These are phyloP conservation scores for Bradypus variegatus DNA, from an alignment of 2,797 vertebrate species.

Conservation along the genomic window DNA sequence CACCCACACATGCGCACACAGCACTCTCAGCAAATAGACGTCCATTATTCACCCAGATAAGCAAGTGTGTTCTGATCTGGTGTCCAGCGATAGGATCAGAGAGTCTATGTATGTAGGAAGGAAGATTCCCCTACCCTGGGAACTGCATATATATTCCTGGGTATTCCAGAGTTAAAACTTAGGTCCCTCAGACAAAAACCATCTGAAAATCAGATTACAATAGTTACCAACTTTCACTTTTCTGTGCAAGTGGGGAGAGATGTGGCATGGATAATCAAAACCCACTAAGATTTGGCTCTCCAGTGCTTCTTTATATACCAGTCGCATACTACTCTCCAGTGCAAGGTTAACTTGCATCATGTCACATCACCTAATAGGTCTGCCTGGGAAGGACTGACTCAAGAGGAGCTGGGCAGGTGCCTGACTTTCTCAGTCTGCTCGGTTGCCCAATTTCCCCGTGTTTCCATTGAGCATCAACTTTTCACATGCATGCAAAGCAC, in stretches of 20 bases:
- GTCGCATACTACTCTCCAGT: neutral
- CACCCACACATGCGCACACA: neutral
- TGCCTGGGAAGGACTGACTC: neutral
- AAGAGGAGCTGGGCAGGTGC: neutral
- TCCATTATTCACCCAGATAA: neutral
- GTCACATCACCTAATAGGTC: neutral
- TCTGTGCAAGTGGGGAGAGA: constrained; percentile 40
- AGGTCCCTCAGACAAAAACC: constrained; percentile 12
- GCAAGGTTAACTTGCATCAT: neutral
- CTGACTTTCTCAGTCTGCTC: neutral
- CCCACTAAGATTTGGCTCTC: constrained; percentile 33
- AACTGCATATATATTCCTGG: neutral
- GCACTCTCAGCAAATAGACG: neutral
- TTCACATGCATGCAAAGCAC: neutral
- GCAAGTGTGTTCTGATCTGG: constrained; percentile 16
- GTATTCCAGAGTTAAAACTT: constrained; percentile 17
- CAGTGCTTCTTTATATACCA: neutral
- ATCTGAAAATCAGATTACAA: constrained; percentile 38
- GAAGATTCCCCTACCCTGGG: neutral
- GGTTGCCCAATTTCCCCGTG: neutral
- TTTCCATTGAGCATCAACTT: neutral
- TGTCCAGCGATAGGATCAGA: neutral
- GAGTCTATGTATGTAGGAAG: neutral
- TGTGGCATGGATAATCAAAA: constrained; percentile 13
- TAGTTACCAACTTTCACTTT: constrained; percentile 41